Base-by-base conservation (phyloP, 2,888 invertebrate species). In the Ecliptopera silaceata region DNA sequence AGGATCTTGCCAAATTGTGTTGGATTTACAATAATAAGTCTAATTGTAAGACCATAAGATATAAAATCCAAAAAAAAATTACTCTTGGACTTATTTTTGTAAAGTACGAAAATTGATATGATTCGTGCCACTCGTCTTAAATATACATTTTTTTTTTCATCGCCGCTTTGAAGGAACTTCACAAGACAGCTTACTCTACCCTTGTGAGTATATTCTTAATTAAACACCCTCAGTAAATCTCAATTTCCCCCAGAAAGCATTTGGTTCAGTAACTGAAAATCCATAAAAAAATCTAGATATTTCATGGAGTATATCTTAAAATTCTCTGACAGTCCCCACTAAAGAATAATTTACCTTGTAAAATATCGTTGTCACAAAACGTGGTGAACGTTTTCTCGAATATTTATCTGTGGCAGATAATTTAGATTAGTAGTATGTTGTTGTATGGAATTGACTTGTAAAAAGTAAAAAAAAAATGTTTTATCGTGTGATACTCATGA, bases 141-240 rank as follows among this genome's bases (percentile, higher is more conserved):
- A 63, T 72, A 69, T 60, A 67, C 69, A 66, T 68, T 68, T 74
- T n/a, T 69, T 71, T 52, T 75, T 73, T 75, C 73, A 69, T 71
- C 69, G 86, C 84, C 81, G 84, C 85, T 61, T 83, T 72, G 69
- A 86, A 93, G 93, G 93, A 92, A 91, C 92, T 69, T 93, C 93
- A 72, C 93, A 93, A 83, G 93, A 93, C 87, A 93, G 88, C 86
- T 92, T 93, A 79, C 92, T 92, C 66, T 93, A 92, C 81, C 91
- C 92, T 84, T 93, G 93, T 93, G 92, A 93, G 93, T 93, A 92
- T 86, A 66, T 63, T 65, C 66, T 57, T 63, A 56, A 26, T 56
- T 55, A 50, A 44, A 20, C n/a, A 32, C 10, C n/a, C 20, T 20
- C n/a, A n/a, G n/a, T n/a, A n/a, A n/a, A n/a, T n/a, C n/a, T n/a